Evolutionary conservation across 2,797 vertebrate genomes (phyloP).

Genomic region (Hippopotamyrus pictus): DNA sequence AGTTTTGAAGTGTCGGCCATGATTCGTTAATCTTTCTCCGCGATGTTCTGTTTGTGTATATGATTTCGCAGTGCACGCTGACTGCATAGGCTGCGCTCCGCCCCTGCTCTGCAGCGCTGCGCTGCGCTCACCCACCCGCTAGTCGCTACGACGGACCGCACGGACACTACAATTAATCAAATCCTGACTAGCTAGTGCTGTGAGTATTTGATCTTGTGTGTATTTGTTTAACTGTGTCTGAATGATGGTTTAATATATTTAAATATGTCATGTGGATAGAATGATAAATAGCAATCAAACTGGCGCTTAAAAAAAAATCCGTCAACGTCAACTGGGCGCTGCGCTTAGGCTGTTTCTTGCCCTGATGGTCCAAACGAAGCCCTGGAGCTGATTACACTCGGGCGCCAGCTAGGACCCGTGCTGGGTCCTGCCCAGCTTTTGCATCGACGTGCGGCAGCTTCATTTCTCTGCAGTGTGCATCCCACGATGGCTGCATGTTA

Average conservation of each 20-base stretch:
- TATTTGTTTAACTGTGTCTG: background rate
- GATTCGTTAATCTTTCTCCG: background rate
- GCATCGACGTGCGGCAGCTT: background rate
- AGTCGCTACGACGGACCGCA: background rate
- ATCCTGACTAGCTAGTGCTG: background rate
- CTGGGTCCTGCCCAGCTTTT: background rate
- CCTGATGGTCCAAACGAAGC: background rate
- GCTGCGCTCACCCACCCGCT: background rate
- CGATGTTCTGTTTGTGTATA: background rate
- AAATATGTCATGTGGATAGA: background rate
- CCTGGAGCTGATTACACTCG: background rate
- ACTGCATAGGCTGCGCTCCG: slow-evolving; percentile 21
- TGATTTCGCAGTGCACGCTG: background rate
- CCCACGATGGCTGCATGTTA: background rate
- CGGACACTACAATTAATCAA: background rate
- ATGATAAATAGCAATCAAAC: background rate
- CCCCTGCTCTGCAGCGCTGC: slow-evolving; percentile 16
- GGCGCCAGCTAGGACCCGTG: background rate
- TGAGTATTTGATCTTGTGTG: background rate
- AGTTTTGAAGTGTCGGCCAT: background rate
- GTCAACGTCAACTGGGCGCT: background rate
- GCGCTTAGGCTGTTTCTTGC: background rate
- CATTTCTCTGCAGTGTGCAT: background rate
- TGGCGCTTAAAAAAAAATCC: background rate
- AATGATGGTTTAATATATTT: background rate